Base-by-base conservation (phyloP, 2,113 vertebrate genomes). In the Poeciliopsis prolifica region DNA sequence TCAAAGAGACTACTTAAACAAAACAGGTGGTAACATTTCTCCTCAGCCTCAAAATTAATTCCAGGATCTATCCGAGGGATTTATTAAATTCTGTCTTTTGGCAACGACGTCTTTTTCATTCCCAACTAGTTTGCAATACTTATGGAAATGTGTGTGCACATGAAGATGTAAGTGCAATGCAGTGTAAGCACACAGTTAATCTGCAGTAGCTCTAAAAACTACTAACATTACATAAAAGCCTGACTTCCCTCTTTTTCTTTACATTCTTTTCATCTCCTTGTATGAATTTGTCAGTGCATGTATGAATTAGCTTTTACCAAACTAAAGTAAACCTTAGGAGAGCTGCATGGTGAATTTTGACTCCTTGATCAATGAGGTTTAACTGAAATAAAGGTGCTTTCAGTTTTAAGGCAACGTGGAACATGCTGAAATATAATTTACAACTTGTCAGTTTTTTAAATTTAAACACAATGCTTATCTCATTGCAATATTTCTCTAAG, bases 1-100 rank as follows among this genome's bases (percentile, higher is more conserved):
- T 93, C 93, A 94, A 93, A 94, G 91, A 93, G 91, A 93, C 89
- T 93, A 44, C 85, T 85, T 90, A 83, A 94, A 90, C 83, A 88
- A 92, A 94, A 89, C 90, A 91, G 92, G 88, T 92, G 90, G 80
- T 78, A 89, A 89, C 85, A 86, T 89, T 90, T 90, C 87, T 91
- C 69, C 73, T 87, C 26, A 74, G 86, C 89, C 84, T 87, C 80
- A 74, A 72, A 89, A 92, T 93, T 90, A 92, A 92, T 92, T 84
- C 67, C n/a, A 77, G 35, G 75, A 91, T 80, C 79, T 90, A 93
- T 91, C 91, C 10, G n/a, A 91, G 91, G 91, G 94, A 92, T 94
- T 93, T 92, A 92, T 94, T 92, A 91, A 94, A 87, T 84, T 89
- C 78, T 65, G 84, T 85, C 70, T 91, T 92, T 91, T 92, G 92